phyloP scores from a whole-genome alignment of 2,888 invertebrate genomes.

The Lycia hirtaria region DNA sequence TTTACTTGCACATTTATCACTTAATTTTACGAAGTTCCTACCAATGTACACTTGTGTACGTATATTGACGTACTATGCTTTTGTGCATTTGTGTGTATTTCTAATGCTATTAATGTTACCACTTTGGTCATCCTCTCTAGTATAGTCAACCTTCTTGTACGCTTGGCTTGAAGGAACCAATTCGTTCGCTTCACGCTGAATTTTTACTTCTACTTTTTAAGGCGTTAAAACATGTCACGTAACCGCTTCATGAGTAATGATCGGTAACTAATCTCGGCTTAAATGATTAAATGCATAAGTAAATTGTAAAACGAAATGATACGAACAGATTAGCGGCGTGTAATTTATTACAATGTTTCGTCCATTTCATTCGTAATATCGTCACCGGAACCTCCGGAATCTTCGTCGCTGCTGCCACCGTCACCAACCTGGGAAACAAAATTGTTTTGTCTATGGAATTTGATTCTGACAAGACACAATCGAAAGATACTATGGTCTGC shows the following conservation, averaged over 20 bases:
- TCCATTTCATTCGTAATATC: conserved; percentile 56
- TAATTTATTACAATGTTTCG: conserved; percentile 35
- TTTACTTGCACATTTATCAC: too few relatives aligned
- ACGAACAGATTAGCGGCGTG: conserved; percentile 18
- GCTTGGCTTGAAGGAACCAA: neutral
- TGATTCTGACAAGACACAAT: too few relatives aligned
- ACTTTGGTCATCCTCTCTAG: too few relatives aligned
- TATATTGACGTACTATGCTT: too few relatives aligned
- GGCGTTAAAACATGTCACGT: neutral
- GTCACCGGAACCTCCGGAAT: conserved; percentile 33
- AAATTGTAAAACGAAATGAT: conserved; percentile 21
- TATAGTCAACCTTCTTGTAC: too few relatives aligned
- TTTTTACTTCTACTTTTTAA: neutral
- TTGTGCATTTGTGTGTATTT: too few relatives aligned
- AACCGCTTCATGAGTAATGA: conserved; percentile 3
- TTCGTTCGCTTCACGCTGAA: too few relatives aligned
- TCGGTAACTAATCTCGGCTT: conserved; percentile 10
- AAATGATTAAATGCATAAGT: conserved; percentile 17
- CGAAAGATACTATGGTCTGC: too few relatives aligned
- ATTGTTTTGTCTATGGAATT: neutral
- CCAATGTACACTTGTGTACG: too few relatives aligned
- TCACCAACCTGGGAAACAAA: conserved; percentile 32
- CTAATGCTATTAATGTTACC: too few relatives aligned
- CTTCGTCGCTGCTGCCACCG: conserved; percentile 37
- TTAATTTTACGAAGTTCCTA: too few relatives aligned